Percentiles rank a stretch among this genome's conserved stretches.
phyloP scores from a whole-genome alignment of 2,113 vertebrate species.

The Microtus pennsylvanicus region DNA sequence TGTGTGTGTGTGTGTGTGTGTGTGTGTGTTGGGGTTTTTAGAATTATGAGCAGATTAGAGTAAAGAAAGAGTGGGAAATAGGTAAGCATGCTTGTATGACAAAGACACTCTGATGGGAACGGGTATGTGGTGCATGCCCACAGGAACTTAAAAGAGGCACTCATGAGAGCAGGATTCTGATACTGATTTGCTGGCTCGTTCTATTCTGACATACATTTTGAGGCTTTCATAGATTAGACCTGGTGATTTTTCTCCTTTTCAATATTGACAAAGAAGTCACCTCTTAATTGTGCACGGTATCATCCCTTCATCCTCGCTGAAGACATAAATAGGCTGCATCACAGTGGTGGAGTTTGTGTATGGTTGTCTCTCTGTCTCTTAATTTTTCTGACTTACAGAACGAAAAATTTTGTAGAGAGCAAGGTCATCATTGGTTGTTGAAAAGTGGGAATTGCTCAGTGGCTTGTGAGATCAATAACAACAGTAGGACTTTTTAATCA shows the following conservation, averaged over 20 bases:
- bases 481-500: neutral
- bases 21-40: neutral
- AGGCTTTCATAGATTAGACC: neutral
- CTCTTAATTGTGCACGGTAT: neutral
- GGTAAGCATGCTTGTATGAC: neutral
- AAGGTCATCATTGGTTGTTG: neutral
- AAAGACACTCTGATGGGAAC: neutral
- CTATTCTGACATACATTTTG: neutral
- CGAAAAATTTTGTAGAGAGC: neutral
- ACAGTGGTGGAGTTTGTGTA: neutral
- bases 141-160: neutral
- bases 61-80: neutral
- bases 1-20: neutral
- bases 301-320: neutral
- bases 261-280: neutral
- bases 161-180: neutral
- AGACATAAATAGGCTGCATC: neutral
- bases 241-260: neutral
- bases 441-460: neutral
- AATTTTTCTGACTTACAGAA: neutral
- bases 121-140: neutral
- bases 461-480: neutral
- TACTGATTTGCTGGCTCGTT: neutral
- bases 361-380: neutral
- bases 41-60: neutral